Percentiles rank a stretch among this genome's conserved stretches.
Conservation (phyloP, 2,797 vertebrate species). For the Myoxocephalus aenaeus region DNA sequence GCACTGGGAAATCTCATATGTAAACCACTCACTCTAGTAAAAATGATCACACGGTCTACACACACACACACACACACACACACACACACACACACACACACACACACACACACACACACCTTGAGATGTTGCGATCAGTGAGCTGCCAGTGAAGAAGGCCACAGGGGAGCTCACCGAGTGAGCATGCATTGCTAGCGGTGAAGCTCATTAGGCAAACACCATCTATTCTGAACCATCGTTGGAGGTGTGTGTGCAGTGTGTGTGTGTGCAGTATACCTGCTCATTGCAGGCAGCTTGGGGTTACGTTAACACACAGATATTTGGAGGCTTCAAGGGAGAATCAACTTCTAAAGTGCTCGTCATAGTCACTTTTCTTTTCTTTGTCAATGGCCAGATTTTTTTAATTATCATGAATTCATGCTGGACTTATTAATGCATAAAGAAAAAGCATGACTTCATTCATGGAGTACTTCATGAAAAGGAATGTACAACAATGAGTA, state of each 20-base stretch:
- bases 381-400: neutral
- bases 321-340: neutral
- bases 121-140: slow-evolving; percentile 56
- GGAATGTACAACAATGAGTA: neutral
- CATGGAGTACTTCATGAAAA: neutral
- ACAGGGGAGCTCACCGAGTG: slow-evolving; percentile 46
- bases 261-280: slow-evolving; percentile 28
- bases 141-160: slow-evolving; percentile 54
- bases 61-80: neutral
- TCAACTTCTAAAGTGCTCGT: neutral
- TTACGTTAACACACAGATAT: slow-evolving; percentile 4
- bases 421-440: neutral
- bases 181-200: slow-evolving; percentile 50
- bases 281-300: slow-evolving; percentile 23
- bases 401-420: neutral
- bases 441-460: neutral
- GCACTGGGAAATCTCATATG: slow-evolving; percentile 35
- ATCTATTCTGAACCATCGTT: slow-evolving; percentile 46
- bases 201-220: slow-evolving; percentile 62
- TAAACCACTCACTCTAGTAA: slow-evolving; percentile 49
- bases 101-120: slow-evolving; percentile 17
- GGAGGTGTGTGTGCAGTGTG: slow-evolving; percentile 35
- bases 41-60: slow-evolving; percentile 19
- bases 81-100: slow-evolving; percentile 4
- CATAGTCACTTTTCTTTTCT: neutral